Evolutionary conservation across 2,113 vertebrate genomes (phyloP), one percentile per base, ranked within the genome.

Genomic region (Triplophysa dalaica): DNA sequence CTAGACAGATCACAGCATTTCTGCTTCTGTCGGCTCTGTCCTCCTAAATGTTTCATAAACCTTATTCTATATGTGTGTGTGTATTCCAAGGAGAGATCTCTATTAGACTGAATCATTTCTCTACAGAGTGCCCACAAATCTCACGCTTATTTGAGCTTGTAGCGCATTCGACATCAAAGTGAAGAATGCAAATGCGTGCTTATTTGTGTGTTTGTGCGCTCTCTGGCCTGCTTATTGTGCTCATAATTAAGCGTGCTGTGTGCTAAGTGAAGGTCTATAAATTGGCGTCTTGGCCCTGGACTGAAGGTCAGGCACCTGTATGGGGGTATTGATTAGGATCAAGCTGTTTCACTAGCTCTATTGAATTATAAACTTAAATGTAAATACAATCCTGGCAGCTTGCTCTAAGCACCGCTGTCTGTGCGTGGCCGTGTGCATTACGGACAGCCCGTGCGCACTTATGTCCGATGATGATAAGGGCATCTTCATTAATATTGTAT

Each of bases 211-310:
- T 75, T 33, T 33, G 77, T 63, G 79, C 70, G 74, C 48, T 45
- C 48, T 45, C 41, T 43, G 16, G 11, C n/a, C 54, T n/a, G 73
- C 70, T 70, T 69, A 6, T 80, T n/a, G 75, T 80, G 84, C 77
- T 80, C 80, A 83, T 92, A 89, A 91, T 90, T 85, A 89, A 87
- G 21, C 38, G 76, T 70, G 86, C 87, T 81, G 85, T 70, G 89
- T 87, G 89, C 87, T 90, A 91, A 91, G 89, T 86, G 87, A 88
- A 83, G 86, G 83, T 83, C 85, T 82, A 83, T 88, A 88, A 89
- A 88, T 82, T 83, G 88, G 80, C 83, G 43, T 61, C 83, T 85
- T 82, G 89, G 81, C 84, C 67, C 75, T 72, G 29, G 82, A 82
- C 80, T 89, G 81, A 89, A 91, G 90, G 91, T 89, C 76, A 84